Conservation (phyloP, 1,140 invertebrate species). For the Stegodyphus dumicola region DNA sequence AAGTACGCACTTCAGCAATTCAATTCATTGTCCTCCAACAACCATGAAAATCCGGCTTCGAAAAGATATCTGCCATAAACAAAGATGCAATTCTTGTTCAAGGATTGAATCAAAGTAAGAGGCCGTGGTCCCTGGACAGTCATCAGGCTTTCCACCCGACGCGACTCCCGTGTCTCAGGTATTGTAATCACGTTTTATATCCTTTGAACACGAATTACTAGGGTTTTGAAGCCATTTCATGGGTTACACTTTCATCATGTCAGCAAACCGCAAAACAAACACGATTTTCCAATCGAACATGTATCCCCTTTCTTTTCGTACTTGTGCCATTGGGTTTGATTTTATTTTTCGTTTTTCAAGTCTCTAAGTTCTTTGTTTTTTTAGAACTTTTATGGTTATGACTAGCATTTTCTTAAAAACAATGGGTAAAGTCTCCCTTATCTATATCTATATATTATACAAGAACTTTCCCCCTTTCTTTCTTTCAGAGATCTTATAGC, state of each 20-base stretch:
- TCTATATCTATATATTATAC: too few species aligned
- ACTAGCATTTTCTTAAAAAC: too few species aligned
- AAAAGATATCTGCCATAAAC: slow-evolving; percentile 47
- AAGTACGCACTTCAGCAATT: neutral
- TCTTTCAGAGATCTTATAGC: too few species aligned
- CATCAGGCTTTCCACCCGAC: slow-evolving; percentile 30
- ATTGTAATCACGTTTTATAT: slow-evolving; percentile 48
- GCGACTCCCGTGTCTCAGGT: slow-evolving; percentile 14
- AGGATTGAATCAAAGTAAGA: slow-evolving; percentile 30
- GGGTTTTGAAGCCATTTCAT: neutral
- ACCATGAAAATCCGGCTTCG: slow-evolving; percentile 6
- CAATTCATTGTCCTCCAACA: slow-evolving; percentile 18
- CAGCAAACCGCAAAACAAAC: slow-evolving; percentile 10
- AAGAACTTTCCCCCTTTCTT: too few species aligned
- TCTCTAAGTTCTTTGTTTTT: too few species aligned
- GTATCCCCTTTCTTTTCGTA: too few species aligned
- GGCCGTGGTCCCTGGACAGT: slow-evolving; percentile 16
- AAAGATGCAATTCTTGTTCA: slow-evolving; percentile 27
- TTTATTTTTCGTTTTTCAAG: too few species aligned
- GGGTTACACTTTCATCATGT: slow-evolving; percentile 31
- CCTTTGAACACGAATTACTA: slow-evolving; percentile 37
- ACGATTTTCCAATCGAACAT: slow-evolving; percentile 12
- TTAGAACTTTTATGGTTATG: too few species aligned
- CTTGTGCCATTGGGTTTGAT: too few species aligned
- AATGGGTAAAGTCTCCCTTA: too few species aligned